Conservation (phyloP, 2,113 vertebrate genomes). For the Eidolon helvum region DNA sequence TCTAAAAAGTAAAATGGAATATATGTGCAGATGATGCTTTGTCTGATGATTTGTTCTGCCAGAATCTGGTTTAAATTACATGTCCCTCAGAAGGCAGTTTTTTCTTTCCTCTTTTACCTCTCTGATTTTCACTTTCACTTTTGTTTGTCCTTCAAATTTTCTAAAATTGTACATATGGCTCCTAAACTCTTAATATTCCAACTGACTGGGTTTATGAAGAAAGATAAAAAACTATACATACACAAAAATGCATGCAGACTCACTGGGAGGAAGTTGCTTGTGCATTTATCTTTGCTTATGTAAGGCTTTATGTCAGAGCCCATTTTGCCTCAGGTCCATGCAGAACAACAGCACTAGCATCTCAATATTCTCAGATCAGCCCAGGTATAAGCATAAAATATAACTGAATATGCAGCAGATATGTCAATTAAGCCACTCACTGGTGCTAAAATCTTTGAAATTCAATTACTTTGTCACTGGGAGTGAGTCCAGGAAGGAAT, state of each 20-base stretch:
- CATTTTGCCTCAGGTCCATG: background rate
- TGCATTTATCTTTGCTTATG: background rate
- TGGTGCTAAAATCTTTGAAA: background rate
- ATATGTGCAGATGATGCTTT: background rate
- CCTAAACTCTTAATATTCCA: background rate
- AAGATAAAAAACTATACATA: background rate
- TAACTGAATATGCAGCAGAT: background rate
- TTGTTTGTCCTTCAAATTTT: background rate
- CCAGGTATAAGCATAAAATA: background rate
- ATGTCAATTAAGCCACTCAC: background rate
- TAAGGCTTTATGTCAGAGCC: background rate
- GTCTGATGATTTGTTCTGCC: background rate
- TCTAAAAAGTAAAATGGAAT: background rate
- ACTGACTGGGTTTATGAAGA: background rate
- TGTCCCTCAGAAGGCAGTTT: background rate
- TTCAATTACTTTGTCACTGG: background rate
- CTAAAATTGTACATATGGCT: background rate
- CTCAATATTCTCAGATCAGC: background rate
- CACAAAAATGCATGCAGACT: background rate
- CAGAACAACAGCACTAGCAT: background rate
- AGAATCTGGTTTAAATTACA: background rate
- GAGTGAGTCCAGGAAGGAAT: background rate
- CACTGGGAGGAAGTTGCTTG: background rate
- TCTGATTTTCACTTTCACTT: slow-evolving; percentile 1
- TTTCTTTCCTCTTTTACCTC: background rate